Base-by-base conservation (phyloP, 2,888 invertebrate genomes). In the Cremastinae sp. region DNA sequence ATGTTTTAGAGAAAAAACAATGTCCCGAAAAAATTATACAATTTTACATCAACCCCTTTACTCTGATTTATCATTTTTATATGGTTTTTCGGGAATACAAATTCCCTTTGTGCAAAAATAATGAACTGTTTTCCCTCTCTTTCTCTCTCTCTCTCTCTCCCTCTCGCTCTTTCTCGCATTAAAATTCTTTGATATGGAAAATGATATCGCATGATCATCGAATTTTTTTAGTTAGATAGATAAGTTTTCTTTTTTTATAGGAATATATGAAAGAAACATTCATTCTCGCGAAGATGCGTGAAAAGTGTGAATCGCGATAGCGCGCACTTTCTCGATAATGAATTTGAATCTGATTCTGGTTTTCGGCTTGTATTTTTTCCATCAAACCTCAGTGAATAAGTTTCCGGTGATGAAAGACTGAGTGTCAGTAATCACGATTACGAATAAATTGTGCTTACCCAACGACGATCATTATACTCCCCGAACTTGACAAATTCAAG, bases 41-140 rank as follows among this genome's bases (percentile, higher is more conserved):
- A 34, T 28, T 41, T 14, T 22, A 18, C 69, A 14, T 47, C 68
- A 20, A 47, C 18, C 54, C 28, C 54, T 36, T 81, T 9, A 14
- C 83, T 83, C 75, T 81, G 84, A 86, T 87, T 86, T 86, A 85
- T 87, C 83, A 87, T 86, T 87, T 86, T 87, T 85, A 83, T 86
- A 85, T 80, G 81, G 80, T 83, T 79, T 83, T 82, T 80, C 78
- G 74, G 77, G 78, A 79, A 64, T n/a, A 18, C 45, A 58, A 80
- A 79, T 80, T 80, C 82, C 84, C 84, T 79, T 80, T 79, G 68
- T 64, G 80, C 74, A 75, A 75, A 75, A 79, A 51, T 56, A 80
- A 79, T 78, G 68, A 76, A 64, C 51, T 20, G 62, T 66, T 66
- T 73, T 59, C n/a, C 20, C 12, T 28, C 20, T 45, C 12, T 20